phyloP scores from a whole-genome alignment of 23 tunicate species.

The Styela plicata region DNA sequence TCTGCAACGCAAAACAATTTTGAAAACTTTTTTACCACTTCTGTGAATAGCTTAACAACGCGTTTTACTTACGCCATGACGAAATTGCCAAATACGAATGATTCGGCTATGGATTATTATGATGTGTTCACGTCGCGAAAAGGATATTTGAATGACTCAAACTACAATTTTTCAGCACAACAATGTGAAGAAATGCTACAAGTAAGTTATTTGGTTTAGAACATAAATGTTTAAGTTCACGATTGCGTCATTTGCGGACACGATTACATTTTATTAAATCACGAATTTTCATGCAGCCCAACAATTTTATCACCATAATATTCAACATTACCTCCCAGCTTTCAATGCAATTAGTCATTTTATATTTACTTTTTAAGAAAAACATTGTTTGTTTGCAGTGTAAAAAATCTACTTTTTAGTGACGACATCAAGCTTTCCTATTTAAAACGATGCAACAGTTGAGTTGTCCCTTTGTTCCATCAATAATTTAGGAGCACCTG shows the following conservation, averaged over 20 bases:
- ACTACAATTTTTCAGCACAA: neutral
- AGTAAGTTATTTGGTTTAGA: neutral
- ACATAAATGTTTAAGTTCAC: neutral
- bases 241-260: too few species aligned
- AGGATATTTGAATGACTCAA: neutral
- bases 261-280: too few species aligned
- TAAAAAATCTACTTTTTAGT: too few species aligned
- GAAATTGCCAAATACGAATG: neutral
- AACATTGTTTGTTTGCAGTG: too few species aligned
- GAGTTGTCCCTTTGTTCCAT: neutral
- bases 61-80: neutral
- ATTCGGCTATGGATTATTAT: too few species aligned
- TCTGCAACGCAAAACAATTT: too few species aligned
- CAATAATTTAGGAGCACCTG: neutral
- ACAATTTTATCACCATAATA: too few species aligned
- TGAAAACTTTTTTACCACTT: neutral
- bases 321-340: too few species aligned
- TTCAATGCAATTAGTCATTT: too few species aligned
- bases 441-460: neutral
- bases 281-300: too few species aligned
- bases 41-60: neutral
- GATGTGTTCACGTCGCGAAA: neutral
- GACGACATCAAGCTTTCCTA: neutral
- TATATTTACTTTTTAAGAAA: too few species aligned
- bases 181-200: neutral